A percentile compares a stretch with the other conserved stretches of the same genome.
Conservation (phyloP, 2,113 vertebrate species). For the Cheirogaleus medius region DNA sequence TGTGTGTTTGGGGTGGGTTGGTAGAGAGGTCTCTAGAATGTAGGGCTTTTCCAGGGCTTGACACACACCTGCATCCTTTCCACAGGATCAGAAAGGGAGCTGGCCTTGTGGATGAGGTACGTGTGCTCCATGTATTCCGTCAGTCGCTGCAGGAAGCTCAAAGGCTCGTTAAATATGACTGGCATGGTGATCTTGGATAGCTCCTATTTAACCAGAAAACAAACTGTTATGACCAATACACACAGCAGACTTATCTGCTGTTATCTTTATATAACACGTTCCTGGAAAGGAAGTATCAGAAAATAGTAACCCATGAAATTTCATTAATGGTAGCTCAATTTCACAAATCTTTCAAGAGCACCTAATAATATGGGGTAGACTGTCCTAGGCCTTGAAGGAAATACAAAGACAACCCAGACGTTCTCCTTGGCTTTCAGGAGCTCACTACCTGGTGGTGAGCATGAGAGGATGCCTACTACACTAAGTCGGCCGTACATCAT, state of each 20-base stretch:
- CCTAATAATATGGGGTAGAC: background rate
- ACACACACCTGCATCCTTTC: constrained; percentile 95
- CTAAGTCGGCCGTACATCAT: background rate
- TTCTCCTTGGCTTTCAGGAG: background rate
- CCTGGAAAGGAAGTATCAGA: background rate
- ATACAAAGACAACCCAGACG: background rate
- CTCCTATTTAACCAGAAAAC: constrained; percentile 86
- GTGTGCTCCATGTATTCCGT: constrained; percentile 99
- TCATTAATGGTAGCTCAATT: background rate
- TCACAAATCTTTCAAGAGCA: background rate
- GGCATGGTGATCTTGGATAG: constrained; percentile 99
- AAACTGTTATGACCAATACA: background rate
- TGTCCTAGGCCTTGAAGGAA: background rate
- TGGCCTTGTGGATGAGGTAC: constrained; percentile 97
- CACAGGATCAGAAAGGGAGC: constrained; percentile 88
- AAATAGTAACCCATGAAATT: background rate
- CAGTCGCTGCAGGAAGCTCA: constrained; percentile 97
- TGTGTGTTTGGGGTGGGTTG: fast-evolving
- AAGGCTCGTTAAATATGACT: constrained; percentile 96
- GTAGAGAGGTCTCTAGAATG: background rate
- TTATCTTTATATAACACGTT: background rate
- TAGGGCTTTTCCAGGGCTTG: background rate
- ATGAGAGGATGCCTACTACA: background rate
- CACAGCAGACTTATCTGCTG: background rate
- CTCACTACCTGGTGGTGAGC: background rate